Percentiles rank a stretch among this genome's conserved stretches.
These are phyloP conservation scores for Cryptocephalus moraei DNA, from an alignment of 2,888 invertebrate species.

Conservation along the genomic window DNA sequence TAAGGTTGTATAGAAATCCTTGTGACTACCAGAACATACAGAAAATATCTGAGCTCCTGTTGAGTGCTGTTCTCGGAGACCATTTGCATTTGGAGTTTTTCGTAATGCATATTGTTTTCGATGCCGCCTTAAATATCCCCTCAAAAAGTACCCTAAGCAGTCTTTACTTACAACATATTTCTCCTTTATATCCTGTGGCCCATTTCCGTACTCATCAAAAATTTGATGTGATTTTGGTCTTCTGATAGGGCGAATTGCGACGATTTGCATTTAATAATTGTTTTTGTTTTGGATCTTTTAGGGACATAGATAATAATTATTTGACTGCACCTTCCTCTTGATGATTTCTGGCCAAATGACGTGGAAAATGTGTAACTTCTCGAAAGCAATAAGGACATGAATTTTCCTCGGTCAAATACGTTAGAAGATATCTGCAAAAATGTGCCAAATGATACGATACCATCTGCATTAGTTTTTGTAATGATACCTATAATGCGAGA, in stretches of 20 bases:
- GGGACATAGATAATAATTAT: too few relatives aligned
- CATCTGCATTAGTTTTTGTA: too few relatives aligned
- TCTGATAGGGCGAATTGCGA: slow-evolving; percentile 1
- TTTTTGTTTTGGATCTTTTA: too few relatives aligned
- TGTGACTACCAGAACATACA: slow-evolving; percentile 2
- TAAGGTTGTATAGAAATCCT: slow-evolving; percentile 1
- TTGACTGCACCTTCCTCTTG: too few relatives aligned
- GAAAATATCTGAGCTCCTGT: neutral
- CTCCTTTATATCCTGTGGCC: slow-evolving; percentile 2
- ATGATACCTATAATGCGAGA: too few relatives aligned
- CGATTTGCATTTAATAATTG: too few relatives aligned
- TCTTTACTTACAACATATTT: slow-evolving; percentile 3
- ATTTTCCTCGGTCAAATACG: too few relatives aligned
- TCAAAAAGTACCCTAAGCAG: slow-evolving; percentile 6
- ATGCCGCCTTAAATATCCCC: slow-evolving; percentile 7
- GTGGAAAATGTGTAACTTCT: too few relatives aligned
- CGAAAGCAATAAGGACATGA: too few relatives aligned
- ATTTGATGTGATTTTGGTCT: neutral
- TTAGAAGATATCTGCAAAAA: too few relatives aligned
- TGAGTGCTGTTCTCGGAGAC: neutral
- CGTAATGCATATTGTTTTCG: slow-evolving; percentile 2
- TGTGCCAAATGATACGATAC: too few relatives aligned
- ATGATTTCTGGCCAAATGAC: too few relatives aligned
- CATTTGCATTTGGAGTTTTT: neutral
- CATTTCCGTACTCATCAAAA: neutral